Conservation (phyloP, 2,113 vertebrate genomes). For the Oreochromis niloticus region DNA sequence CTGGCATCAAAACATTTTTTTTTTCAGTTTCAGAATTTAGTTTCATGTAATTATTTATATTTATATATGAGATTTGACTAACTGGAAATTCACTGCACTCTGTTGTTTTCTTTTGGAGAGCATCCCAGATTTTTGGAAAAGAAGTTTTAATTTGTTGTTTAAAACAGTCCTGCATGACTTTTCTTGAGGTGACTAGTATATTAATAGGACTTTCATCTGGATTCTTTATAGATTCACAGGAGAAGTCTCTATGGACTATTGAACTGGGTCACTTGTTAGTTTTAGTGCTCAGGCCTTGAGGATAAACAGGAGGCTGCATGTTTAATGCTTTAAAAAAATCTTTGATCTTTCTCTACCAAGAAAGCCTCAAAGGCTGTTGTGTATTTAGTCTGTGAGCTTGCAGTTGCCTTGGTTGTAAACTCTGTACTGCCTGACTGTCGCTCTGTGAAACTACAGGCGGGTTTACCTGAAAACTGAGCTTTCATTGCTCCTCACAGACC, state of each 20-base stretch:
- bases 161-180: background rate
- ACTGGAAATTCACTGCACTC: background rate
- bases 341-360: slow-evolving; percentile 43
- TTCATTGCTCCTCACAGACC: slow-evolving; percentile 20
- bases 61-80: background rate
- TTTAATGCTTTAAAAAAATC: slow-evolving; percentile 8
- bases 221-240: background rate
- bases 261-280: slow-evolving; percentile 14
- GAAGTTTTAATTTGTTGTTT: background rate
- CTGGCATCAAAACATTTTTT: background rate
- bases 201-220: background rate
- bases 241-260: background rate
- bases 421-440: background rate
- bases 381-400: slow-evolving; percentile 20
- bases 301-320: slow-evolving; percentile 17
- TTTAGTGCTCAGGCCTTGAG: background rate
- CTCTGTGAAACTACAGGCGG: slow-evolving; percentile 10
- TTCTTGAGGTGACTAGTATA: background rate
- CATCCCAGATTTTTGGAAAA: background rate
- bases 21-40: background rate
- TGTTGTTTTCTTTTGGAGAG: background rate
- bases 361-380: slow-evolving; percentile 20
- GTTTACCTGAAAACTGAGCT: slow-evolving; percentile 35
- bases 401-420: slow-evolving; percentile 24
- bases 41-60: background rate